Conservation (phyloP, 2,113 vertebrate genomes). For the Rissa tridactyla region DNA sequence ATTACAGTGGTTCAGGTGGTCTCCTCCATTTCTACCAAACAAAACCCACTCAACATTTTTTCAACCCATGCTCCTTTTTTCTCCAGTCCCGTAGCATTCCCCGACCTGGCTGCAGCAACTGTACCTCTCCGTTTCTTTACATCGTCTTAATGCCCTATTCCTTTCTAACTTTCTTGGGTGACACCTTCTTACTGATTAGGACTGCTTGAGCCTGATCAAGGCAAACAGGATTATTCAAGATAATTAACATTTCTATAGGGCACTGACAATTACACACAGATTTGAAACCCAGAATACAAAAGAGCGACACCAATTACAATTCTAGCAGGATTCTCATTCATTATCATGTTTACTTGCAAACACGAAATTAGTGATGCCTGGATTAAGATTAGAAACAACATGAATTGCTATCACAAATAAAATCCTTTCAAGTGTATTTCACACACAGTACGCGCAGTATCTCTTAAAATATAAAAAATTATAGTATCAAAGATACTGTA, state of each 20-base stretch:
- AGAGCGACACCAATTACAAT: conserved; percentile 24
- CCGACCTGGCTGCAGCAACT: not conserved
- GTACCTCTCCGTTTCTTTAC: not conserved
- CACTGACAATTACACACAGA: conserved; percentile 32
- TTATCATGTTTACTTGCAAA: conserved; percentile 54
- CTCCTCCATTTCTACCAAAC: not conserved
- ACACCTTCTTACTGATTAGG: not conserved
- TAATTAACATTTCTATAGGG: conserved; percentile 63
- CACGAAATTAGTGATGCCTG: conserved; percentile 31
- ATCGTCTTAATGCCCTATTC: not conserved
- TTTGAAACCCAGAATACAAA: conserved; percentile 40
- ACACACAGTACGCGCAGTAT: not conserved
- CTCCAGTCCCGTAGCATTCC: not conserved
- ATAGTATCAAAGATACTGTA: not conserved
- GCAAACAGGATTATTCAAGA: conserved; percentile 54
- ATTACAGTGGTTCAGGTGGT: not conserved
- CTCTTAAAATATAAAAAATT: not conserved
- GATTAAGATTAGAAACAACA: conserved; percentile 43
- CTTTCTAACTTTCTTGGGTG: not conserved
- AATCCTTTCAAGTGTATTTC: not conserved
- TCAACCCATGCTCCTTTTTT: not conserved
- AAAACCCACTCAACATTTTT: not conserved
- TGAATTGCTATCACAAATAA: not conserved
- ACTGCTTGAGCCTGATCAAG: not conserved
- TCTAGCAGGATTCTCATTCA: conserved; percentile 43